These are phyloP conservation scores for Ferrisia virgata DNA, from an alignment of 2,888 invertebrate species.

Conservation along the genomic window DNA sequence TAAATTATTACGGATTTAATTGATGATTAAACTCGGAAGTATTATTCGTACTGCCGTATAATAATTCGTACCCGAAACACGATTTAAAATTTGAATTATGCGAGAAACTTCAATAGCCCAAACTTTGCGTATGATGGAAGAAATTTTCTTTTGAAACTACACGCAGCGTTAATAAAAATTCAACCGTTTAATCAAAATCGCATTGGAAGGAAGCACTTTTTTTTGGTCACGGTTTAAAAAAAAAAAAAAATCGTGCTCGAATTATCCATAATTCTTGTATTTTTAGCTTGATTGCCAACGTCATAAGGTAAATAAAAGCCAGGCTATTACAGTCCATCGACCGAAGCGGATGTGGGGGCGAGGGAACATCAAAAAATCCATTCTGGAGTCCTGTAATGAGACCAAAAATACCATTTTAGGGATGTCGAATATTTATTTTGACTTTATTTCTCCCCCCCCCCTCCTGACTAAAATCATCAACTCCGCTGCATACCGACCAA, in stretches of 20 bases:
- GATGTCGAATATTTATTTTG: no score
- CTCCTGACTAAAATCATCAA: no score
- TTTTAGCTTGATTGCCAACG: no score
- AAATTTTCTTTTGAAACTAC: neutral
- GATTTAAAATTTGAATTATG: conserved; percentile 28
- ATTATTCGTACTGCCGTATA: neutral
- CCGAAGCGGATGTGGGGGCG: no score
- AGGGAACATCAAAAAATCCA: no score
- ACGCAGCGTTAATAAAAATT: neutral
- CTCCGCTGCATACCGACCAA: no score
- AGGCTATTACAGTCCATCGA: no score
- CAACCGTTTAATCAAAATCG: neutral
- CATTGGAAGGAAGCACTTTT: neutral
- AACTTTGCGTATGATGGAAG: neutral
- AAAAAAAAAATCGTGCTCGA: neutral
- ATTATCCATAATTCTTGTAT: neutral
- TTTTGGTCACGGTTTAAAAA: neutral
- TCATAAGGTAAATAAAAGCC: no score
- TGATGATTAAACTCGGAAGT: conserved; percentile 28
- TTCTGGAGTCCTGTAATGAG: no score
- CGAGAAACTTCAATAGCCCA: neutral
- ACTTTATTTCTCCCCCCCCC: no score
- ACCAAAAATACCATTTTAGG: no score
- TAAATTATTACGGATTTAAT: conserved; percentile 18
- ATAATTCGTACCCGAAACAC: conserved; percentile 2